Base-by-base conservation (phyloP, 2,797 vertebrate genomes). In the Gastrophryne carolinensis region DNA sequence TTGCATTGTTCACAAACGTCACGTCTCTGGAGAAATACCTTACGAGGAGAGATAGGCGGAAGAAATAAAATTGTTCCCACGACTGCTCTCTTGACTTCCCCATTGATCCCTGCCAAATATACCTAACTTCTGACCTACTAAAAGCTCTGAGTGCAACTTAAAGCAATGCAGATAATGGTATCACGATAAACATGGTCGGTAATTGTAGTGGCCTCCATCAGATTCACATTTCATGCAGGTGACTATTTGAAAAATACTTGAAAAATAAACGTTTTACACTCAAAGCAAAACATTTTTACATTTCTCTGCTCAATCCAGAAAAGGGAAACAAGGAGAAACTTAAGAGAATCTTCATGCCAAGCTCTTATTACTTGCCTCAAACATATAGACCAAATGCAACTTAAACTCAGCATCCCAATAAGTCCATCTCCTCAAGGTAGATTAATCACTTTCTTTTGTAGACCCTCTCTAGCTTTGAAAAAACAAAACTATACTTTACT, bases 41-140 rank as follows among this genome's bases (percentile, higher is more conserved):
- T 52, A 32, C 50, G 29, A 47, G 60, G 53, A 54, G 67, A 70
- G 73, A 69, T 62, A 19, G 44, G 39, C 11, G 11, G 12, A 13
- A 19, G 17, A 39, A 21, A 11, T 17, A 27, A 65, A 30, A 58
- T 30, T 77, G 39, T 77, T 77, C 67, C 58, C 75, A 72, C 60
- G 67, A n/a, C 75, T 50, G 52, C 75, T 77, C 75, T 77, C 58
- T 65, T 58, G 65, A 37, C 60, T 57, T 77, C 50, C 24, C 39
- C 49, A 34, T 39, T 72, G 75, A 71, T 77, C 67, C 66, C 60
- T 71, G 75, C 75, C 75, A 72, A 77, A 72, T 77, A 64, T 69
- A 72, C 67, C 67, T 76, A 77, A 65, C 67, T 65, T 77, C 60
- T 72, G 67, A 71, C 67, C 67, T 58, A 60, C 61, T 71, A 77